A percentile compares a stretch with the other conserved stretches of the same genome.
phyloP scores from a whole-genome alignment of 2,113 vertebrate genomes.

The Rutilus rutilus region DNA sequence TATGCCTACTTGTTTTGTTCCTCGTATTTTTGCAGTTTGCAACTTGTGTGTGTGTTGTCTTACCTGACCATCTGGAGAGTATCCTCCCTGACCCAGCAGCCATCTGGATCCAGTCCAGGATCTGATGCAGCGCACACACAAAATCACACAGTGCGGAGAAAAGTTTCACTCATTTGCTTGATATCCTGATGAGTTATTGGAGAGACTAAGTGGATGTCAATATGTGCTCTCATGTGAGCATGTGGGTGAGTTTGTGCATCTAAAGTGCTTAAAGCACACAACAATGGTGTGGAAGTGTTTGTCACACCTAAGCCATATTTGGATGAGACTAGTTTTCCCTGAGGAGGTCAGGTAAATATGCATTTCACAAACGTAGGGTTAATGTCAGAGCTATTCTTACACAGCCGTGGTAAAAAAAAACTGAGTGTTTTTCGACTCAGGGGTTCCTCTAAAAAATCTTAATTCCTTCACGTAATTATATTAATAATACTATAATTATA shows the following conservation, averaged over 20 bases:
- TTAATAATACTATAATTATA: constrained; percentile 4
- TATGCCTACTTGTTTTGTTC: neutral
- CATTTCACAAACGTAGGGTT: neutral
- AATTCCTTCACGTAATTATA: constrained; percentile 6
- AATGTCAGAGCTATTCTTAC: neutral
- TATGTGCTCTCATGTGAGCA: neutral
- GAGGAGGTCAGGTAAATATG: neutral
- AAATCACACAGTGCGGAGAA: constrained; percentile 33
- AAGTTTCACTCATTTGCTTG: constrained; percentile 49
- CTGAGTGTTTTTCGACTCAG: neutral
- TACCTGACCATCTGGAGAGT: constrained; percentile 62
- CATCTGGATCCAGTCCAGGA: constrained; percentile 58
- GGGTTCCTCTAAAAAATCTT: neutral
- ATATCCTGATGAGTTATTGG: constrained; percentile 25
- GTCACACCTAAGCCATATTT: neutral
- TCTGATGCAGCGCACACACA: constrained; percentile 39
- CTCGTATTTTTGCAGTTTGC: constrained; percentile 19
- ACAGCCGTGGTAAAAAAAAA: constrained; percentile 9
- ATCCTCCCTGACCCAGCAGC: constrained; percentile 56
- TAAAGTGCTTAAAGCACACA: constrained; percentile 5
- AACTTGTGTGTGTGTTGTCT: constrained; percentile 38
- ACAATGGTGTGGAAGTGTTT: neutral
- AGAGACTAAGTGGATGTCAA: constrained; percentile 32
- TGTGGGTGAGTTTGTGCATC: constrained; percentile 12
- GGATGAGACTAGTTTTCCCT: neutral